A percentile compares a stretch with the other conserved stretches of the same genome.
Evolutionary conservation across 1,140 invertebrate species (phyloP).

Genomic region (Cherax quadricarinatus): DNA sequence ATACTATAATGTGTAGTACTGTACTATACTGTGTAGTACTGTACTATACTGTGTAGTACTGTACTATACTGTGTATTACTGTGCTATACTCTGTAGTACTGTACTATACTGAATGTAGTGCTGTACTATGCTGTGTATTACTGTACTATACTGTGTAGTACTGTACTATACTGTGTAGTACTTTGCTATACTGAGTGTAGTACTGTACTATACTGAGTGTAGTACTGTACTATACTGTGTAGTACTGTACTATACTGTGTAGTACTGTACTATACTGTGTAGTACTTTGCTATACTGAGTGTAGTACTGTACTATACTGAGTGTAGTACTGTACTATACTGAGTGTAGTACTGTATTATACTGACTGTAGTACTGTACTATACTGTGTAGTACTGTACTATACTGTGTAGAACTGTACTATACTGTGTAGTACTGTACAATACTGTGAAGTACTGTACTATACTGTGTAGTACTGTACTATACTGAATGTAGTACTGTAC

Average conservation of each 20-base stretch:
- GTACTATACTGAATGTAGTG: background rate
- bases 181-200: background rate
- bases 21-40: background rate
- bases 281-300: too few relatives aligned
- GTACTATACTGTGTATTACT: background rate
- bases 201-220: too few relatives aligned
- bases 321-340: too few relatives aligned
- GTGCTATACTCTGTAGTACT: background rate
- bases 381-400: background rate
- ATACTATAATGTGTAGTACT: background rate
- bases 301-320: too few relatives aligned
- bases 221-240: background rate
- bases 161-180: background rate
- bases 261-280: slow-evolving; percentile 68
- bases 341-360: too few relatives aligned
- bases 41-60: background rate
- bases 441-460: background rate
- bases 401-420: background rate
- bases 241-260: background rate
- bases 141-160: background rate
- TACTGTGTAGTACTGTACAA: background rate
- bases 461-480: background rate
- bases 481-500: background rate
- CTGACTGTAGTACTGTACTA: slow-evolving; percentile 15
- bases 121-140: slow-evolving; percentile 4